Base-by-base conservation (phyloP, 2,113 vertebrate species). In the Nesospiza acunhae region DNA sequence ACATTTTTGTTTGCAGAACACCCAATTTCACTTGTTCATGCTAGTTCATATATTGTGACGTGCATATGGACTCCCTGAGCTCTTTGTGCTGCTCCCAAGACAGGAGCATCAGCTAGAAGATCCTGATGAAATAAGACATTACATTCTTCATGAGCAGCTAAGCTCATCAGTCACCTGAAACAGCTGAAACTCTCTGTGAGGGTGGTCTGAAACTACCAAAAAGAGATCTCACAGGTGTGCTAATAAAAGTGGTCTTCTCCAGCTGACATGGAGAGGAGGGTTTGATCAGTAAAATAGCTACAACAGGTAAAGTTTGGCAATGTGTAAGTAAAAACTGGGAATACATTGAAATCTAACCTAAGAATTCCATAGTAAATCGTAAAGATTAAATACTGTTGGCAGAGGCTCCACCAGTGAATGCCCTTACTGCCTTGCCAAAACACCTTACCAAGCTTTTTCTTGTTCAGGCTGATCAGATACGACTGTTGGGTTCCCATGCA, bases 251-350 rank as follows among this genome's bases (percentile, higher is more conserved):
- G 53, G 30, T 52, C 42, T 78, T 95, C 93, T 93, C 42, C 53
- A 96, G 76, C 56, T 96, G 76, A 78, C 84, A 37, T 31, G 15
- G 63, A 78, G 79, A 83, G 77, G 41, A 96, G 41, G 8, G 28
- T 63, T 50, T 47, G 79, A 90, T 91, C 55, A 84, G 77, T 90
- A 93, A 96, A 93, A 91, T 37, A 93, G 50, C 77, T 81, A 62
- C 7, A 44, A 46, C 11, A 73, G 70, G 58, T 17, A 28, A 63
- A 66, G 26, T 89, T 94, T 93, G 66, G 72, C 85, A 89, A 90
- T 42, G n/a, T 77, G 28, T 39, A 93, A 95, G 59, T 55, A 56
- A 95, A 94, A 96, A 13, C 3, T 68, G 13, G 23, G 31, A 84
- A 6, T 39, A 53, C 9, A 13, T 80, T 85, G 85, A 70, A 12